These are phyloP conservation scores for Mormyrus hasselquistii DNA, from an alignment of 2,797 vertebrate species.

Conservation along the genomic window DNA sequence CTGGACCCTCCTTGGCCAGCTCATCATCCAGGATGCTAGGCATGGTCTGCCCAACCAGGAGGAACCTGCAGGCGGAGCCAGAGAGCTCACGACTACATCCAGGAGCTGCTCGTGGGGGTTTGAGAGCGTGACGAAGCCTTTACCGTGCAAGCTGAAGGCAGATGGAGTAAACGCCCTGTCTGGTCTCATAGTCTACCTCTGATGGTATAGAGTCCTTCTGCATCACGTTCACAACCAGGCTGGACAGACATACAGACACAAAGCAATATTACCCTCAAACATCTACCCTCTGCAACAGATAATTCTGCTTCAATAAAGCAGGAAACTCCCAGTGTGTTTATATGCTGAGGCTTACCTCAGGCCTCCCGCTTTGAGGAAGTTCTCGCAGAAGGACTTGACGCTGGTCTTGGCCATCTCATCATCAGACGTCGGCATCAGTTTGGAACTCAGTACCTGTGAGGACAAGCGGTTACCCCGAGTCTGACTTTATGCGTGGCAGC, in stretches of 20 bases:
- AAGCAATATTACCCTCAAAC: not conserved
- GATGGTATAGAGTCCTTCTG: conserved; percentile 98
- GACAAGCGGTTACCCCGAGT: not conserved
- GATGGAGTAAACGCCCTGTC: conserved; percentile 97
- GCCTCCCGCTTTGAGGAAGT: conserved; percentile 95
- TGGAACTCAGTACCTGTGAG: conserved; percentile 88
- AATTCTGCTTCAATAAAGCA: not conserved
- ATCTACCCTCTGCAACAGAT: not conserved
- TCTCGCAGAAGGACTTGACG: conserved; percentile 98
- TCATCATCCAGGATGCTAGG: conserved; percentile 85
- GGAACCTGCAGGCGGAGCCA: conserved; percentile 66
- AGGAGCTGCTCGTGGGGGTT: too few species aligned
- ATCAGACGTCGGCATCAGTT: conserved; percentile 96
- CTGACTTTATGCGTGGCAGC: too few species aligned
- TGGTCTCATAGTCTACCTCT: conserved; percentile 96
- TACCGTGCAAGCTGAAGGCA: conserved; percentile 95
- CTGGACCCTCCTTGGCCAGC: conserved; percentile 77
- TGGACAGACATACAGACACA: conserved; percentile 45
- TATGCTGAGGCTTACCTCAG: conserved; percentile 74
- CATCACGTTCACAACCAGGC: conserved; percentile 98
- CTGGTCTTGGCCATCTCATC: conserved; percentile 99
- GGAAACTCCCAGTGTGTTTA: not conserved
- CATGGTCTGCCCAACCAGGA: conserved; percentile 95
- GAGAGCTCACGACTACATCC: not conserved
- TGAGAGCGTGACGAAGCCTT: not conserved